Base-by-base conservation (phyloP, 2,113 vertebrate genomes). In the Serilophus lunatus region DNA sequence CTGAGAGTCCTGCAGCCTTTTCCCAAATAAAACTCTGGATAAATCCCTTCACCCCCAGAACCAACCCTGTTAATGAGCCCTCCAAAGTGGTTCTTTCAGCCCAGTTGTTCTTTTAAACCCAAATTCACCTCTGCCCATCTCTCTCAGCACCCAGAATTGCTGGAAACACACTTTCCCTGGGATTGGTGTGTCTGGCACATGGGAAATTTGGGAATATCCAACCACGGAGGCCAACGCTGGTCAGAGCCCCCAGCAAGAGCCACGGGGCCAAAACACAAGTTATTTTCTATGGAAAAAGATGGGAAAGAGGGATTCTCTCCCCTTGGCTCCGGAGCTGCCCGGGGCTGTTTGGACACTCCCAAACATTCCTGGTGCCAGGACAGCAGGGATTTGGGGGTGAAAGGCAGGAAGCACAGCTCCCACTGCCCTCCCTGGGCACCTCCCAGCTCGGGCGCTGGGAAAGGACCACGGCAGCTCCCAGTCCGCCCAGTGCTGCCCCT, bases 381-480 rank as follows among this genome's bases (percentile, higher is more conserved):
- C 10, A 38, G 35, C 59, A 78, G 22, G 7, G 3, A 49, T 2
- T 36, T 16, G 33, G 44, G 76, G 70, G 23, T 36, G 38, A 54
- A 47, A 77, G 17, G 40, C 26, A 38, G 45, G 8, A 51, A 60
- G 47, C 60, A 31, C 28, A 22, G 53, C 28, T 35, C 8, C 33
- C 1, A 3, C 50, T 38, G 28, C 56, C 19, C 6, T 23, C 25
- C 57, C 45, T 5, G 0, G 18, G 2, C 9, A 7, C 2, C 0
- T 54, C 60, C 59, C 19, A 0, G 7, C 6, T 26, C 9, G 3
- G 74, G 25, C 51, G n/a, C 31, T 3, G 2, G 47, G 13, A 69
- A 47, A 44, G 63, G 49, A 64, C 24, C 36, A 12, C 14, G 7
- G 12, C 50, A 18, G 71, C 54, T 47, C n/a, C n/a, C n/a, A n/a